phyloP scores from a whole-genome alignment of 2,797 vertebrate species.

The Leptoclinus maculatus region DNA sequence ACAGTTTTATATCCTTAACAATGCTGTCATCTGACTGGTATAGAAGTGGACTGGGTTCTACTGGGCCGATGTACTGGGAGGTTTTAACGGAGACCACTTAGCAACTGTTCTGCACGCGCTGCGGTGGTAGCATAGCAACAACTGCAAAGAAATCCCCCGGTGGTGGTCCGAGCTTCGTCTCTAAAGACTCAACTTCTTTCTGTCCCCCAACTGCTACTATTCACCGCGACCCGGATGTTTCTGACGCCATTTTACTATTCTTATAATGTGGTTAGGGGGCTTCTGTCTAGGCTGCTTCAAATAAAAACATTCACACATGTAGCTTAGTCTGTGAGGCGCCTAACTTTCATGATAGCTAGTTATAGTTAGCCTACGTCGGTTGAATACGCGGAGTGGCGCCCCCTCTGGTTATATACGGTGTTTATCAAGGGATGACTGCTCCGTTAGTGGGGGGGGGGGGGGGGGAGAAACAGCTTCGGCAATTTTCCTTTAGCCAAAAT shows the following conservation, averaged over 20 bases:
- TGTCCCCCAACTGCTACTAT: constrained; percentile 19
- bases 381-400: constrained; percentile 54
- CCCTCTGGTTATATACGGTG: constrained; percentile 43
- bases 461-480: background rate
- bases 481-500: background rate
- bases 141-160: constrained; percentile 50
- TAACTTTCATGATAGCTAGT: constrained; percentile 52
- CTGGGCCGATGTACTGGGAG: constrained; percentile 6
- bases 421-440: background rate
- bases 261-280: constrained; percentile 15
- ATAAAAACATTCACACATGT: background rate
- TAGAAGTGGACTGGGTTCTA: background rate
- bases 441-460: background rate
- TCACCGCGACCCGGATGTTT: constrained; percentile 53
- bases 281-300: background rate
- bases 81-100: background rate
- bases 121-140: constrained; percentile 74
- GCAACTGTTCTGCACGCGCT: constrained; percentile 40
- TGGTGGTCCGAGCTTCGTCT: constrained; percentile 37
- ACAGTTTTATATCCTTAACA: background rate
- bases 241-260: constrained; percentile 63
- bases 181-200: constrained; percentile 33
- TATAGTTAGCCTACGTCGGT: constrained; percentile 30
- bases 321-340: constrained; percentile 9
- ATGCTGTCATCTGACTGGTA: background rate